Evolutionary conservation across 2,888 invertebrate species (phyloP), one percentile per base, ranked within the genome.

Genomic region (Choreutis nemorana): DNA sequence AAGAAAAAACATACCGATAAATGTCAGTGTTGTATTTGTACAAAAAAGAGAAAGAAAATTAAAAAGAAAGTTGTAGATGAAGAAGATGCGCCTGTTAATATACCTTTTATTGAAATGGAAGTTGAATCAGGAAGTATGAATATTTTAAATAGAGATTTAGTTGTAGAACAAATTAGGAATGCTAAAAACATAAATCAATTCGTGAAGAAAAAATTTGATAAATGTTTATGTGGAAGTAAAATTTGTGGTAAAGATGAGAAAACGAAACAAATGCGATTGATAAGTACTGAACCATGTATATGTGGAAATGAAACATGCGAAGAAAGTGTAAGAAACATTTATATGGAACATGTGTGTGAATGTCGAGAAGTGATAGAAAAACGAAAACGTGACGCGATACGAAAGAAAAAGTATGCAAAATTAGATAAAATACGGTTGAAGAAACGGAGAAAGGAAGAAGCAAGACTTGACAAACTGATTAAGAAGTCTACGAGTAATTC

Each of bases 291-390:
- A 4, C 1, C 30, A 4, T 48, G 47, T 33, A 21, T 35, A 8
- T 51, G 49, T 33, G 44, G 42, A 12, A 46, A 36, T 36, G 32
- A 31, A 23, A 28, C 46, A 48, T 32, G 28, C 30, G 7, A 28
- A 27, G 10, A 44, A 43, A 32, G 29, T 31, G n/a, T 5, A 9
- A 23, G 5, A 12, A 24, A 4, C 6, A 24, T 24, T 24, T n/a
- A n/a, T n/a, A n/a, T n/a, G 6, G 6, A 24, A 24, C 3, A 4
- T 12, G 12, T 12, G 12, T 13, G 23, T 6, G 8, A 18, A 18
- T 6, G 18, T 10, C n/a, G 23, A 31, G 7, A 32, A 26, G 16
- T 9, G 29, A 25, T 23, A 31, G 34, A 39, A 14, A 34, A 30
- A 23, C 43, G 25, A 29, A 13, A 26, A 29, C 30, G 3, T 32